Percentiles rank a stretch among this genome's conserved stretches.
phyloP scores from a whole-genome alignment of 2,888 invertebrate species.

The Chironomus riparius region DNA sequence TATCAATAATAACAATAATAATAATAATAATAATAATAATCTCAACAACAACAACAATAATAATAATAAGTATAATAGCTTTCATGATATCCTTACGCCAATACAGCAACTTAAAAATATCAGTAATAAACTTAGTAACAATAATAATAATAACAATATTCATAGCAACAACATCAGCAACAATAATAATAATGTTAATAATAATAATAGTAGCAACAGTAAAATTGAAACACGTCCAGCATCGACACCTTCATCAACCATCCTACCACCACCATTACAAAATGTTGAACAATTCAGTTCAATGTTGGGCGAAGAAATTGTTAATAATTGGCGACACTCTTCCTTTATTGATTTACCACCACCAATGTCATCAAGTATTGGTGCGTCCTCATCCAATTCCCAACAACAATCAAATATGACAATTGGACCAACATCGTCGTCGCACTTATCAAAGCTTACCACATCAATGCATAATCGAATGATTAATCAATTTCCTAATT shows the following conservation, averaged over 20 bases:
- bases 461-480: conserved; percentile 24
- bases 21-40: background rate
- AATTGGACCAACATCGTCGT: conserved; percentile 10
- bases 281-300: conserved; percentile 64
- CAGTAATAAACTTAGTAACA: conserved; percentile 17
- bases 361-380: background rate
- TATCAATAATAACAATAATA: conserved; percentile 12
- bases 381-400: conserved; percentile 28
- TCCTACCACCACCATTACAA: conserved; percentile 50
- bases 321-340: conserved; percentile 66
- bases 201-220: conserved; percentile 12
- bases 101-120: conserved; percentile 26
- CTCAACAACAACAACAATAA: conserved; percentile 24
- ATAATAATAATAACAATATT: conserved; percentile 20
- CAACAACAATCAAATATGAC: background rate
- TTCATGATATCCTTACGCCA: conserved; percentile 37
- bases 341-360: conserved; percentile 31
- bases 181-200: background rate
- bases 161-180: background rate
- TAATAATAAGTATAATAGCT: conserved; percentile 33
- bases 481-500: conserved; percentile 27
- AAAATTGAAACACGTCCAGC: conserved; percentile 30
- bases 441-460: conserved; percentile 15
- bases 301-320: conserved; percentile 72
- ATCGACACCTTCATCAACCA: conserved; percentile 32